These are phyloP conservation scores for Aspiorhynchus laticeps DNA, from an alignment of 2,113 vertebrate species.

Conservation along the genomic window DNA sequence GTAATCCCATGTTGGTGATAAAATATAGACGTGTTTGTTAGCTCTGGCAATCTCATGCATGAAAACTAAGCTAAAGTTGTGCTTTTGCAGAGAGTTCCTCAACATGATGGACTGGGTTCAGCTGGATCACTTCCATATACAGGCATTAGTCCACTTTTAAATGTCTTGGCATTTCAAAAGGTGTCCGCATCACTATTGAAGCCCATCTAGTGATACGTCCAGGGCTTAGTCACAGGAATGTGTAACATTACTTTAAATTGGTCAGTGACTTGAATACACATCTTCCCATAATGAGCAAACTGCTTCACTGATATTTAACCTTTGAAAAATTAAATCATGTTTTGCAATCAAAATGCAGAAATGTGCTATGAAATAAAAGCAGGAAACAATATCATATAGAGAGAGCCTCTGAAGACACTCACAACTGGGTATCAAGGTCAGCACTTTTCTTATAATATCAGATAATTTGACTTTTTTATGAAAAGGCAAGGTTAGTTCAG, in stretches of 20 bases:
- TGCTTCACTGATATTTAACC: too few relatives aligned
- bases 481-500: not conserved
- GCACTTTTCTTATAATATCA: not conserved
- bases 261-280: not conserved
- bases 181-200: not conserved
- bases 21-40: not conserved
- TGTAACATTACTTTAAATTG: not conserved
- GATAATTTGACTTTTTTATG: not conserved
- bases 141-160: not conserved
- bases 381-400: too few relatives aligned
- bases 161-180: not conserved
- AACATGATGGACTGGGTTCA: not conserved
- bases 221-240: too few relatives aligned
- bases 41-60: not conserved
- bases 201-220: too few relatives aligned
- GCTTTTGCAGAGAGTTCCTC: not conserved
- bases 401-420: too few relatives aligned
- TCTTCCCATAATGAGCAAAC: not conserved
- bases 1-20: conserved; percentile 11
- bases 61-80: not conserved
- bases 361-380: not conserved
- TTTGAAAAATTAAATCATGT: too few relatives aligned
- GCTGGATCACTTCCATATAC: not conserved
- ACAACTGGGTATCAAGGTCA: not conserved
- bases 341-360: not conserved